Conservation (phyloP, 1,140 invertebrate genomes). For the Apis laboriosa region DNA sequence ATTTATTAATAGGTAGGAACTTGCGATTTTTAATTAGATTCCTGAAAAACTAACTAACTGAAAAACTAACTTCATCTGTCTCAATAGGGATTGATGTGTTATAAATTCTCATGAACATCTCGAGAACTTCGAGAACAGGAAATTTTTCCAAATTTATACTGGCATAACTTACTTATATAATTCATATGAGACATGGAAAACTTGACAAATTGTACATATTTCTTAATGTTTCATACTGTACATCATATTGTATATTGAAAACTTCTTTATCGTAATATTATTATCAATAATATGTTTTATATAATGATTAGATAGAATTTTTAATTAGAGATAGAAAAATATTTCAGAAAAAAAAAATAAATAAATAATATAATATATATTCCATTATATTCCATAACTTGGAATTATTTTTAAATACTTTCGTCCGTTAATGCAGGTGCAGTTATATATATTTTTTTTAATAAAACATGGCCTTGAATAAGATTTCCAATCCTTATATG, state of each 20-base stretch:
- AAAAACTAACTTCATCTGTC: neutral
- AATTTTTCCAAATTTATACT: conserved; percentile 16
- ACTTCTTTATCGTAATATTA: neutral
- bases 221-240: neutral
- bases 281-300: neutral
- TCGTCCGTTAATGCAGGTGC: too few relatives aligned
- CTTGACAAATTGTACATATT: neutral
- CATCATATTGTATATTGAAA: neutral
- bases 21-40: conserved; percentile 12
- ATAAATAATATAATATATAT: too few relatives aligned
- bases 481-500: too few relatives aligned
- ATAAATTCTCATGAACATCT: neutral
- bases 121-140: neutral
- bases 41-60: too few relatives aligned
- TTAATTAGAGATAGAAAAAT: too few relatives aligned
- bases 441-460: too few relatives aligned
- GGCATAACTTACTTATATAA: neutral
- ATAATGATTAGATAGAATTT: too few relatives aligned
- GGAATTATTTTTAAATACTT: too few relatives aligned
- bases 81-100: conserved; percentile 8
- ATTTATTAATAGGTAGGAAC: neutral
- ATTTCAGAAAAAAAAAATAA: too few relatives aligned
- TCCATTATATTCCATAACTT: too few relatives aligned
- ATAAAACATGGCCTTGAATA: too few relatives aligned
- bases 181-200: neutral